These are phyloP conservation scores for Tretioscincus oriximinensis DNA, from an alignment of 2,113 vertebrate genomes.

Conservation along the genomic window DNA sequence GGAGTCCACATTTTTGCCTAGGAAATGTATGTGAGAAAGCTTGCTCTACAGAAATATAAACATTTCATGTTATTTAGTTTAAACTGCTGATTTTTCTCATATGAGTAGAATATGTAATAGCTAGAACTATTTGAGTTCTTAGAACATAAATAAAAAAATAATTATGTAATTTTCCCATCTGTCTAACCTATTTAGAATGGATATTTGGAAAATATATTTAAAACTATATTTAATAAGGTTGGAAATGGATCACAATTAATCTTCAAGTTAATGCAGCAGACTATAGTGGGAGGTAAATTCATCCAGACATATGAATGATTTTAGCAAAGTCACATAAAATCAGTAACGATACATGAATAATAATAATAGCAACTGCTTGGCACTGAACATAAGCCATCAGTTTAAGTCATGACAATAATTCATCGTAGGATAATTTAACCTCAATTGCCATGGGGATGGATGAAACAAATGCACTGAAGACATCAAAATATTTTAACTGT, in stretches of 20 bases:
- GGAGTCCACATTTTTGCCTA: conserved; percentile 22
- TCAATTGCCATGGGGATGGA: not conserved
- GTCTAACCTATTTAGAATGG: not conserved
- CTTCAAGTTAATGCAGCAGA: not conserved
- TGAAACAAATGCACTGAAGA: conserved; percentile 12
- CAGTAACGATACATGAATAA: conserved; percentile 24
- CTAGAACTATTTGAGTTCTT: not conserved
- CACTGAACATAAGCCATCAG: conserved; percentile 16
- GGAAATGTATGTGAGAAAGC: conserved; percentile 32
- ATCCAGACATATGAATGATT: conserved; percentile 12
- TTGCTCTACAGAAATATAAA: conserved; percentile 7
- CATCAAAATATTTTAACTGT: not conserved
- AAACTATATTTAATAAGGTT: conserved; percentile 18
- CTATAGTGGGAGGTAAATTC: conserved; percentile 23
- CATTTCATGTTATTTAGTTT: conserved; percentile 33
- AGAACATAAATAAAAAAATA: not conserved
- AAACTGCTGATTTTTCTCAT: not conserved
- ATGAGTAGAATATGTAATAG: not conserved
- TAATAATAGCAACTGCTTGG: conserved; percentile 29
- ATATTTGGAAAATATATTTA: not conserved
- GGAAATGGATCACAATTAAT: not conserved
- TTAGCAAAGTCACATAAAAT: conserved; percentile 7
- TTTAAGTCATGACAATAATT: conserved; percentile 34
- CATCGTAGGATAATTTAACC: conserved; percentile 21
- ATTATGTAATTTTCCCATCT: conserved; percentile 14